phyloP scores from a whole-genome alignment of 2,888 invertebrate genomes.

The Brachynemurus nebulosus region DNA sequence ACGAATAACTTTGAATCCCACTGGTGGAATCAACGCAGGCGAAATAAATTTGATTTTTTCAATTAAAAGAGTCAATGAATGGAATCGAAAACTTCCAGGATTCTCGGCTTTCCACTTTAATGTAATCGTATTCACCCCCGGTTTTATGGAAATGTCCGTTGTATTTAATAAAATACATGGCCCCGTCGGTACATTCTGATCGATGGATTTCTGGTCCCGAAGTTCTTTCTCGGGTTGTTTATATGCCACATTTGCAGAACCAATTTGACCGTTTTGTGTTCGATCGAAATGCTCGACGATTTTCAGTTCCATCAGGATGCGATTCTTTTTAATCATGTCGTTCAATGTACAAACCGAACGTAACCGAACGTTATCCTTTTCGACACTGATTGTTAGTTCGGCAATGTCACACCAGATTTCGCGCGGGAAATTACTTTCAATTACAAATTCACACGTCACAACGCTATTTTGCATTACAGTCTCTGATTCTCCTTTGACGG shows the following conservation, averaged over 20 bases:
- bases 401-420: slow-evolving; percentile 48
- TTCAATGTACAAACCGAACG: slow-evolving; percentile 7
- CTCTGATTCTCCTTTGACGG: slow-evolving; percentile 23
- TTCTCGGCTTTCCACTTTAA: slow-evolving; percentile 45
- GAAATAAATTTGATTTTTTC: slow-evolving; percentile 62
- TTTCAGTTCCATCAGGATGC: slow-evolving; percentile 42
- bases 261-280: slow-evolving; percentile 68
- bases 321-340: slow-evolving; percentile 47
- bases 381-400: slow-evolving; percentile 41
- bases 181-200: not conserved
- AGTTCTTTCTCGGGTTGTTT: slow-evolving; percentile 15
- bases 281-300: slow-evolving; percentile 60
- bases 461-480: slow-evolving; percentile 43
- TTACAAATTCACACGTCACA: slow-evolving; percentile 38
- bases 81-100: slow-evolving; percentile 55
- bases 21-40: slow-evolving; percentile 39
- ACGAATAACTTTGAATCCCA: slow-evolving; percentile 34
- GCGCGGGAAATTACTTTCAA: slow-evolving; percentile 48
- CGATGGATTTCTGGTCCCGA: not conserved
- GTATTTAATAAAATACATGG: not conserved
- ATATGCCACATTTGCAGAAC: slow-evolving; percentile 59
- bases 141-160: slow-evolving; percentile 27
- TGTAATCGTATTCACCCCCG: slow-evolving; percentile 49
- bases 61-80: slow-evolving; percentile 51
- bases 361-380: not conserved